These are phyloP conservation scores for Hemicordylus capensis DNA, from an alignment of 2,113 vertebrate genomes.

Conservation along the genomic window DNA sequence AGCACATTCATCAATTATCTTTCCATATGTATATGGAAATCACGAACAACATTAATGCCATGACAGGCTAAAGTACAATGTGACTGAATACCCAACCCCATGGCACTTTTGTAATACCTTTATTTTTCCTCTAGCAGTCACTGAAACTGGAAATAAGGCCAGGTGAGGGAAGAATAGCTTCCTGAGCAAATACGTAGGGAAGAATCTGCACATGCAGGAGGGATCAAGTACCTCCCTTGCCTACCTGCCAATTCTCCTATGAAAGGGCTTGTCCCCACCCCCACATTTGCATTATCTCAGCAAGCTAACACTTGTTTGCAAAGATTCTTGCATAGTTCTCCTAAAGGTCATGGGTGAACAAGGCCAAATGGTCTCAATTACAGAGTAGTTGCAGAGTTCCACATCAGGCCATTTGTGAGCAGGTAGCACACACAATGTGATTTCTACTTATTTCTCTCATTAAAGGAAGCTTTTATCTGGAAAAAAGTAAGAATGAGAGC, in stretches of 20 bases:
- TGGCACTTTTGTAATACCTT: neutral
- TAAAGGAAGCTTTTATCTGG: neutral
- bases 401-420: neutral
- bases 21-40: no score
- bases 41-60: no score
- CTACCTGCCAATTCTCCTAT: neutral
- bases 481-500: neutral
- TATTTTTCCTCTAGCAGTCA: no score
- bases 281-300: neutral
- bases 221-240: neutral
- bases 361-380: neutral
- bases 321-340: neutral
- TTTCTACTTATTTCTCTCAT: neutral
- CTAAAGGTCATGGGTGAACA: neutral
- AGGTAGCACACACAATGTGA: conserved; percentile 1
- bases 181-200: no score
- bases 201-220: neutral
- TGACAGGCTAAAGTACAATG: neutral
- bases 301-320: neutral
- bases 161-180: no score
- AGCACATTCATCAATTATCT: neutral
- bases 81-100: neutral
- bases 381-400: neutral
- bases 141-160: no score
- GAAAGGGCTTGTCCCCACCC: neutral